These are phyloP conservation scores for Bombus difficillimus DNA, from an alignment of 1,140 invertebrate genomes.

Conservation along the genomic window DNA sequence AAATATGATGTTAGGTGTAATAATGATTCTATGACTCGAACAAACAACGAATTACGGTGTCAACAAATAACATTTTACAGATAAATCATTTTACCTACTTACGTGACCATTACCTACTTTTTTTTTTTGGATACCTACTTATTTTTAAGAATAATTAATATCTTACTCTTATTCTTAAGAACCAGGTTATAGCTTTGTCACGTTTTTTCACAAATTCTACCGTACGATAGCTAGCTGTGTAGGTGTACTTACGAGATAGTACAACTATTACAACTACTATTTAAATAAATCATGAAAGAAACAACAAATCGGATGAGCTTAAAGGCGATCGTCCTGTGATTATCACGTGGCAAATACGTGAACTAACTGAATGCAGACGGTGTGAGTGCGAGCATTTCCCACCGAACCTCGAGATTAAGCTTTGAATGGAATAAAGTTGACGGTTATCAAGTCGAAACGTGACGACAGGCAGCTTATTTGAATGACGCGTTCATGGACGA, in stretches of 20 bases:
- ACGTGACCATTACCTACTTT: background rate
- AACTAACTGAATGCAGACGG: background rate
- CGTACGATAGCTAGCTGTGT: too few species aligned
- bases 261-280: too few species aligned
- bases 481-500: conserved; percentile 17
- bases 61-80: background rate
- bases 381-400: background rate
- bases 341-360: background rate
- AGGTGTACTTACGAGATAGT: too few species aligned
- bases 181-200: too few species aligned
- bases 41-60: too few species aligned
- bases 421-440: conserved; percentile 9
- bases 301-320: background rate
- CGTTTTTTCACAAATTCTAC: too few species aligned
- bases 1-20: background rate
- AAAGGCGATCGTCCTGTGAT: background rate
- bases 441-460: conserved; percentile 8
- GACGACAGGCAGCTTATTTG: conserved; percentile 3
- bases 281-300: background rate
- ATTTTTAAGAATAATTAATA: background rate
- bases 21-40: background rate
- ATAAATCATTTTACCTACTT: background rate
- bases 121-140: background rate
- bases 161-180: too few species aligned
- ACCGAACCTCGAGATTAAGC: background rate